Evolutionary conservation across 2,888 invertebrate genomes (phyloP).

Genomic region (Rhaphigaster nebulosa): DNA sequence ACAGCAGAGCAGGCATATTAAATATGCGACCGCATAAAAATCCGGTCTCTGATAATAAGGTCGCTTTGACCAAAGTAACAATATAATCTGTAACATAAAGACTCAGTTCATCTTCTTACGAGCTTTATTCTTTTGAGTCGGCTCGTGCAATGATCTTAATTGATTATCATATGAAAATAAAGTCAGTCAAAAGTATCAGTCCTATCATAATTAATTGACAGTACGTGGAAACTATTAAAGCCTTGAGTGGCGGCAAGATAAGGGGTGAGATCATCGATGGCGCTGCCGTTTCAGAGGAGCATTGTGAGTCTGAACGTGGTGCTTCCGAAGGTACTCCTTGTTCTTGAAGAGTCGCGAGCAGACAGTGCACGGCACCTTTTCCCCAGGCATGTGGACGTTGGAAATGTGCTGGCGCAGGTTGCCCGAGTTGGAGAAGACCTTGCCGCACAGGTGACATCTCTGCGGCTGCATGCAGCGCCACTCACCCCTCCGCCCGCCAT

Average conservation of each 20-base stretch:
- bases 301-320: constrained; percentile 68
- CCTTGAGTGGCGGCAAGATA: neutral
- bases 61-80: neutral
- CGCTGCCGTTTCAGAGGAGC: constrained; percentile 66
- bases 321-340: constrained; percentile 68
- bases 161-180: neutral
- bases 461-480: constrained; percentile 69
- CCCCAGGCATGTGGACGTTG: constrained; percentile 68
- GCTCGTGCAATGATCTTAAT: neutral
- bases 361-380: constrained; percentile 67
- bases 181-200: constrained; percentile 12
- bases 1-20: no score
- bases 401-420: constrained; percentile 68
- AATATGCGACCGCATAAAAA: neutral
- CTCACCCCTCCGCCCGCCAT: constrained; percentile 64
- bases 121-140: neutral
- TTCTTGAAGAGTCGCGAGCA: constrained; percentile 68
- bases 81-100: neutral
- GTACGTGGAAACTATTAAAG: neutral
- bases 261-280: constrained; percentile 59
- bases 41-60: neutral
- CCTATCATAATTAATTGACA: constrained; percentile 36
- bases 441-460: constrained; percentile 67
- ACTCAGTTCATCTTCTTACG: neutral
- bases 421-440: constrained; percentile 68